Evolutionary conservation across 2,797 vertebrate species (phyloP), one percentile per base, ranked within the genome.

Genomic region (Myripristis murdjan): DNA sequence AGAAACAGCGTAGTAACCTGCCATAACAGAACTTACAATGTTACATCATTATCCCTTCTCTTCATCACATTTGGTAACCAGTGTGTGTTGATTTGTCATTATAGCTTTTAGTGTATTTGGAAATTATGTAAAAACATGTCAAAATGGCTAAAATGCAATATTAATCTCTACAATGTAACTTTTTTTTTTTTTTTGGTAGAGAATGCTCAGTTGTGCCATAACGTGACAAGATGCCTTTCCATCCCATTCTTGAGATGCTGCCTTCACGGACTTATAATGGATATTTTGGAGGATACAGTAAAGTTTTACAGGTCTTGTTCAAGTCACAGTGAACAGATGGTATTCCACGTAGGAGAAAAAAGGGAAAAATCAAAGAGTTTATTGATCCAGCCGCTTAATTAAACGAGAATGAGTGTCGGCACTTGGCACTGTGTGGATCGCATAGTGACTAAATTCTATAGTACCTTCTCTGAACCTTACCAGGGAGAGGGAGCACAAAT

Each of bases 381-480:
- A 92, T 91, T 85, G 85, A 92, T 90, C 89, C 86, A 71, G 86
- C 69, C 77, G 85, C 81, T 86, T 90, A 89, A 91, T 91, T 89
- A 89, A 87, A 90, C 87, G 84, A 86, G 84, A 78, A 82, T 73
- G 80, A 78, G 84, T 80, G 76, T 87, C 82, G 39, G 37, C 41
- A n/a, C 41, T 44, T 23, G 24, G 23, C 57, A 81, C 76, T 46
- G 71, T 72, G 78, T 68, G 64, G 82, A 78, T 79, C 26, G 18
- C 63, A 76, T 26, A 55, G 75, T 49, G 75, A 75, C 62, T 79
- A 69, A 73, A 79, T 74, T 62, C 75, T 76, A 76, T 58, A 73
- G 77, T 77, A 61, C 73, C 80, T 84, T 81, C 65, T 65, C 24
- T 73, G 73, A 87, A 72, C 70, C 63, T 53, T 0, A 35, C 20